Evolutionary conservation across 2,888 invertebrate genomes (phyloP).

Genomic region (Dasypolia templi): DNA sequence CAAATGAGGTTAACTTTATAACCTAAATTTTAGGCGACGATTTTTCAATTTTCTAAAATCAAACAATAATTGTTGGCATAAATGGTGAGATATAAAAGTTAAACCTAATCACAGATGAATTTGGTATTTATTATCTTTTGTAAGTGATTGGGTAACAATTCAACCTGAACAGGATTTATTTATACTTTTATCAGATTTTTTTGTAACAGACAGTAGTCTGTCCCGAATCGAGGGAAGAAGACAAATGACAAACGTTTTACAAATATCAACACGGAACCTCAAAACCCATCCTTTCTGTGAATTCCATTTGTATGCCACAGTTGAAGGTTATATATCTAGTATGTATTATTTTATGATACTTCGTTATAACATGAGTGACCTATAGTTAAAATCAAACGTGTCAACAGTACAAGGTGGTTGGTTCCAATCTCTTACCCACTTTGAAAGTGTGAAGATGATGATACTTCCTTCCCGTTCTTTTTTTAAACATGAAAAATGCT

Average conservation of each 20-base stretch:
- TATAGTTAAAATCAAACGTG: constrained; percentile 32
- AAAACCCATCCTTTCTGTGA: constrained; percentile 32
- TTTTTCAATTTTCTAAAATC: not conserved
- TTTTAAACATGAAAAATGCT: too few relatives aligned
- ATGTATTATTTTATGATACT: constrained; percentile 22
- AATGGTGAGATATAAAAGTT: not conserved
- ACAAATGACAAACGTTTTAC: constrained; percentile 18
- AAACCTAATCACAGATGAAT: not conserved
- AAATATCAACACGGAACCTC: constrained; percentile 1
- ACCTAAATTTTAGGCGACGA: not conserved
- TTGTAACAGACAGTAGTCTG: not conserved
- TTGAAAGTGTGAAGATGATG: not conserved
- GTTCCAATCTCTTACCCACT: not conserved
- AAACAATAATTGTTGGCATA: not conserved
- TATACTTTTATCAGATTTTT: not conserved
- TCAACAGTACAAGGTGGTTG: constrained; percentile 18
- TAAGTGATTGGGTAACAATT: not conserved
- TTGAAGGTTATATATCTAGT: constrained; percentile 43
- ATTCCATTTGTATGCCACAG: constrained; percentile 53
- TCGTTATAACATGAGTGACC: constrained; percentile 24
- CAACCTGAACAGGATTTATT: not conserved
- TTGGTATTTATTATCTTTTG: not conserved
- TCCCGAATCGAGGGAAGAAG: not conserved
- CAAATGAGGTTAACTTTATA: not conserved
- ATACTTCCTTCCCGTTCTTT: too few relatives aligned